These are phyloP conservation scores for western clawed frog (Xenopus tropicalis) DNA, from an alignment of 2,113 vertebrate genomes.

Conservation along the genomic window UCB_Xtro_10.0 CM004449.2:71166501-71167000, in stretches of 20 bases:
- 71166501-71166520: no score
- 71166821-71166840: slow-evolving; percentile 28
- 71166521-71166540: no score
- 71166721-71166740: slow-evolving; percentile 34
- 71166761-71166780: slow-evolving; percentile 35
- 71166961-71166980: not conserved
- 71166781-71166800: slow-evolving; percentile 33
- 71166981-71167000: not conserved
- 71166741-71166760: slow-evolving; percentile 29
- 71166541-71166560: no score
- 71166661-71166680: slow-evolving; percentile 18
- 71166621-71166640: no score
- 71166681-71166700: slow-evolving; percentile 28
- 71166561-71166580: no score
- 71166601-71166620: no score
- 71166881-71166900: slow-evolving; percentile 15
- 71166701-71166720: slow-evolving; percentile 24
- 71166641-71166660: not conserved
- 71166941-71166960: not conserved
- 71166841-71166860: slow-evolving; percentile 17
- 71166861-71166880: slow-evolving; percentile 29
- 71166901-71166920: slow-evolving; percentile 5
- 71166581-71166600: no score
- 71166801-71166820: slow-evolving; percentile 4
- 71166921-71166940: slow-evolving; percentile 15